A percentile compares a stretch with the other conserved stretches of the same genome.
phyloP scores from a whole-genome alignment of 2,888 invertebrate species.

The Brenthis daphne region DNA sequence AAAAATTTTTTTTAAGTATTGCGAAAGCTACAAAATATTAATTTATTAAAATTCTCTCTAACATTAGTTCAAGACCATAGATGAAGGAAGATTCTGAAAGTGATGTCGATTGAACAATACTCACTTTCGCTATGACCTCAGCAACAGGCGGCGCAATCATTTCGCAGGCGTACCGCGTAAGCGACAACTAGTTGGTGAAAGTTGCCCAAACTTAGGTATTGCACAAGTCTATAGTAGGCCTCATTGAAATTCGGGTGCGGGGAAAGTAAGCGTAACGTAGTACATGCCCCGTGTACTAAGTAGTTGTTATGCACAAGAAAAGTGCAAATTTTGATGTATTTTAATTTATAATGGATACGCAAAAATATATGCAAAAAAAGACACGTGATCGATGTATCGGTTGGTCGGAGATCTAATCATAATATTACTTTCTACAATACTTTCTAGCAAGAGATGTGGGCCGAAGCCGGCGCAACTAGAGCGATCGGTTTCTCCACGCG shows the following conservation, averaged over 20 bases:
- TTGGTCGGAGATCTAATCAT: constrained; percentile 67
- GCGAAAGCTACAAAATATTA: too few species aligned
- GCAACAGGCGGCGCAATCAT: constrained; percentile 71
- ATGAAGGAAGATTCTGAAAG: constrained; percentile 33
- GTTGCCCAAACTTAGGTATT: constrained; percentile 78
- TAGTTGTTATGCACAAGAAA: constrained; percentile 8
- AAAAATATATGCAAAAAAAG: constrained; percentile 64
- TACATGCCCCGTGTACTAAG: constrained; percentile 33
- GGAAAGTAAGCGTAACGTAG: constrained; percentile 69
- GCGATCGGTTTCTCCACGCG: constrained; percentile 80
- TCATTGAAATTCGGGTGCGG: constrained; percentile 77
- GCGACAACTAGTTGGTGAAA: constrained; percentile 69
- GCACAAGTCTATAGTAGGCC: constrained; percentile 73
- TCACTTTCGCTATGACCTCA: constrained; percentile 76
- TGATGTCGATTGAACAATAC: constrained; percentile 49
- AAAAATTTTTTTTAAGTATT: background rate
- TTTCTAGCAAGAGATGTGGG: constrained; percentile 82
- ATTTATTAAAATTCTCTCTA: background rate
- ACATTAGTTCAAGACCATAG: constrained; percentile 14
- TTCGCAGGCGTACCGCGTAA: constrained; percentile 77
- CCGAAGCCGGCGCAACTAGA: constrained; percentile 75
- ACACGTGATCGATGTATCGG: constrained; percentile 73
- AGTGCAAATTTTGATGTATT: constrained; percentile 7
- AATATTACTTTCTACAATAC: constrained; percentile 82
- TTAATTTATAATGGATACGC: constrained; percentile 23